Evolutionary conservation across 2,797 vertebrate genomes (phyloP).

Genomic region (Xenops minutus): DNA sequence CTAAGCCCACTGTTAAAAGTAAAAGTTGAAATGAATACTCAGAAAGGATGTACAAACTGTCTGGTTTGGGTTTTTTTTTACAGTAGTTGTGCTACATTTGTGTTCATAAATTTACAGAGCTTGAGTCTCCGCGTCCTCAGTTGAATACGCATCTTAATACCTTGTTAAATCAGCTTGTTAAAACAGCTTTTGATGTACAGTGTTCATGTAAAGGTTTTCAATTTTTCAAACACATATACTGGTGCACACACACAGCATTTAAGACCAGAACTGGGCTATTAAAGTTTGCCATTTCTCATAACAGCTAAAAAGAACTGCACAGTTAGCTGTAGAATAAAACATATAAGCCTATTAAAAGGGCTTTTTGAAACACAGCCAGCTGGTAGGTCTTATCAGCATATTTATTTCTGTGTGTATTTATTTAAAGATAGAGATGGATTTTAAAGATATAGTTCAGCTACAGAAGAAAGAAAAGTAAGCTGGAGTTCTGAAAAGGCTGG

Average conservation of each 20-base stretch:
- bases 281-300: constrained; percentile 1
- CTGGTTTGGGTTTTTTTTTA: not conserved
- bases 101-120: constrained; percentile 7
- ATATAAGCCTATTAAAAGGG: not conserved
- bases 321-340: constrained; percentile 19
- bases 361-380: not conserved
- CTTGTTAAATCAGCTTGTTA: constrained; percentile 43
- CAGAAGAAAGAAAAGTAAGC: not conserved
- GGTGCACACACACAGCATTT: not conserved
- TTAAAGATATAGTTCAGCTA: not conserved
- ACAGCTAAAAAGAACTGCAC: not conserved
- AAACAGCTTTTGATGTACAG: constrained; percentile 15
- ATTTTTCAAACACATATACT: constrained; percentile 18
- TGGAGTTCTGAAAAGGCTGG: not conserved
- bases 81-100: not conserved
- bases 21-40: not conserved
- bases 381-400: not conserved
- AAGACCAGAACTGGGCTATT: not conserved
- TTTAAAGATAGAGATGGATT: constrained; percentile 6
- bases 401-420: constrained; percentile 19
- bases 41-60: not conserved
- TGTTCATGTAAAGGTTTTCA: not conserved
- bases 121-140: not conserved
- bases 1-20: not conserved
- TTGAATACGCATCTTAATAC: not conserved